Conservation (phyloP, 2,797 vertebrate species). For the Enteromius paludinosus region DNA sequence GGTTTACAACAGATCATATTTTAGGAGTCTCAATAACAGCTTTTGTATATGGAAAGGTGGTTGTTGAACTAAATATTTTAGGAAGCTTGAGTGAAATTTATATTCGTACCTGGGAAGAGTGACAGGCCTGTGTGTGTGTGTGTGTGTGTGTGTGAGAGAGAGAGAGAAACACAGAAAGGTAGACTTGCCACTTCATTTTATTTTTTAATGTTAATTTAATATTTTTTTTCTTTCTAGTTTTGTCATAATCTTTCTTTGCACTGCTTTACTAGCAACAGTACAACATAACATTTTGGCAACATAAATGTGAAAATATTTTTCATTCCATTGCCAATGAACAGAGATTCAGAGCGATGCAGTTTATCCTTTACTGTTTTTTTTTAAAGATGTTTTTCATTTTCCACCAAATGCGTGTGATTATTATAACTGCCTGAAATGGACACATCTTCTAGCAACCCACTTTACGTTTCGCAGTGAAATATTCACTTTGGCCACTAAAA, state of each 20-base stretch:
- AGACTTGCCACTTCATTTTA: not conserved
- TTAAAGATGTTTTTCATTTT: not conserved
- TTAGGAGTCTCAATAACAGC: slow-evolving; percentile 32
- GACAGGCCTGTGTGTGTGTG: not conserved
- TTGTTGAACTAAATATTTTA: slow-evolving; percentile 53
- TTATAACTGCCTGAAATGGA: not conserved
- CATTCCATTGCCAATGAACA: not conserved
- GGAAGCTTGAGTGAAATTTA: slow-evolving; percentile 36
- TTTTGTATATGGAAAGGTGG: slow-evolving; percentile 49
- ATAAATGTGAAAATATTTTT: not conserved
- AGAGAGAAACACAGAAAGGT: not conserved
- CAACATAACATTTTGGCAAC: not conserved
- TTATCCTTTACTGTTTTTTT: not conserved
- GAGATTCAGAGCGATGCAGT: not conserved
- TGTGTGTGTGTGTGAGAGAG: not conserved
- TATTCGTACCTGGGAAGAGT: slow-evolving; percentile 10
- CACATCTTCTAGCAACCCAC: not conserved
- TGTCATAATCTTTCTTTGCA: not conserved
- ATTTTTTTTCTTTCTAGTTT: no score
- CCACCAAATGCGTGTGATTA: not conserved
- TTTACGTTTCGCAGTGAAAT: not conserved
- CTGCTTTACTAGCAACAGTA: not conserved
- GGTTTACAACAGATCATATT: slow-evolving; percentile 30
- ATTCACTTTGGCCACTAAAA: not conserved
- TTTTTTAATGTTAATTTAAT: not conserved